These are phyloP conservation scores for Bovichtus variegatus DNA, from an alignment of 2,797 vertebrate species.

Conservation along the genomic window DNA sequence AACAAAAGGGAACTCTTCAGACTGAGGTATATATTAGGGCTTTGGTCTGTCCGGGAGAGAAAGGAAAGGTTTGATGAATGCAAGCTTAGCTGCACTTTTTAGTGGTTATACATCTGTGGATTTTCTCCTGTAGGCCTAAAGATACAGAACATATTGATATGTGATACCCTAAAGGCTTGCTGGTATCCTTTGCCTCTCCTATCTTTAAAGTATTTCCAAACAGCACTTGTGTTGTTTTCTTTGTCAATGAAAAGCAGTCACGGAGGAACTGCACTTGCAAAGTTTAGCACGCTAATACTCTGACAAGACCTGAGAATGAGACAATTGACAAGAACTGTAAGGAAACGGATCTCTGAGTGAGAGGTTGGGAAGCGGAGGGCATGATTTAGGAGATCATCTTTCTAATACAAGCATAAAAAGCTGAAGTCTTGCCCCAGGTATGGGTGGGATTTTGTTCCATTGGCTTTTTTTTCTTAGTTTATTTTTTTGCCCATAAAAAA, in stretches of 20 bases:
- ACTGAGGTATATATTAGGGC: neutral
- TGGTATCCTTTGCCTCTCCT: neutral
- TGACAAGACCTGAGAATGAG: neutral
- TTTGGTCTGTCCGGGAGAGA: slow-evolving; percentile 7
- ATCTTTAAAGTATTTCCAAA: slow-evolving; percentile 8
- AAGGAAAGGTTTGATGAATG: slow-evolving; percentile 8
- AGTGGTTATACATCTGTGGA: neutral
- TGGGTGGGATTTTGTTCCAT: neutral
- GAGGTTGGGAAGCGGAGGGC: neutral
- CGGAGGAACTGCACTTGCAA: neutral
- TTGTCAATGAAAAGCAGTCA: slow-evolving; percentile 11
- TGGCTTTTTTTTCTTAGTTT: neutral
- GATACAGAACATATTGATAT: slow-evolving; percentile 21
- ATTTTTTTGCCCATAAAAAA: neutral
- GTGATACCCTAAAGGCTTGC: neutral
- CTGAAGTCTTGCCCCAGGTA: neutral
- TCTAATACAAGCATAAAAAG: neutral
- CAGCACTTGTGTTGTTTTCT: slow-evolving; percentile 2
- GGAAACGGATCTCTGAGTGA: neutral
- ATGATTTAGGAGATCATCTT: neutral
- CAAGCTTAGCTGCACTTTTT: neutral
- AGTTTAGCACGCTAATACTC: neutral
- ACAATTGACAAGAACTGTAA: neutral
- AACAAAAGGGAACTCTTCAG: slow-evolving; percentile 3
- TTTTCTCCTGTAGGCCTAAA: neutral